phyloP scores from a whole-genome alignment of 2,888 invertebrate species.

The Cartodere bifasciata region DNA sequence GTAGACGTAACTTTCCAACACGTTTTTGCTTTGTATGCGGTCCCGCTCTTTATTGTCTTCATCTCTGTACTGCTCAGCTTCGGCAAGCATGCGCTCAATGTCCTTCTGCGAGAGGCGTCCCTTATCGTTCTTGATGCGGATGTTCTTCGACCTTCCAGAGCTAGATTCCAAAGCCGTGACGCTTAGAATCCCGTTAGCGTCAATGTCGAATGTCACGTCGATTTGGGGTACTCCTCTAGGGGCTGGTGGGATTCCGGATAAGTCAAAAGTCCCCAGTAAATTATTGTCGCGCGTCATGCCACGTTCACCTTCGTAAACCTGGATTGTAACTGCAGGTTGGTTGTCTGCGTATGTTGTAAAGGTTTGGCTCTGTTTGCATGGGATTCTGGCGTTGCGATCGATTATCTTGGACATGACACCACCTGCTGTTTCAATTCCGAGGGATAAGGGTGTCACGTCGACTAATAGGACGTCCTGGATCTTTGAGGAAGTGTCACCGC shows the following conservation, averaged over 20 bases:
- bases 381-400: conserved; percentile 55
- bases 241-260: conserved; percentile 42
- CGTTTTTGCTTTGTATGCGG: conserved; percentile 56
- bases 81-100: conserved; percentile 66
- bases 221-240: conserved; percentile 41
- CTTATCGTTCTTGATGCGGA: conserved; percentile 74
- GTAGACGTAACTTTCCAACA: conserved; percentile 58
- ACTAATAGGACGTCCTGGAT: conserved; percentile 47
- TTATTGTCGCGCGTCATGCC: conserved; percentile 92
- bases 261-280: conserved; percentile 52
- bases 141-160: conserved; percentile 55
- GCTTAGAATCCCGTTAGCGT: conserved; percentile 60
- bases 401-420: conserved; percentile 50
- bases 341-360: conserved; percentile 73
- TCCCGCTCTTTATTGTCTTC: conserved; percentile 60
- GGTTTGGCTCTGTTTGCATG: conserved; percentile 55
- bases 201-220: conserved; percentile 55
- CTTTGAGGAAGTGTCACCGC: conserved; percentile 45
- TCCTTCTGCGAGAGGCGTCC: conserved; percentile 70
- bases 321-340: conserved; percentile 57
- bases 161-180: conserved; percentile 41
- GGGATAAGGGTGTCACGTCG: conserved; percentile 40
- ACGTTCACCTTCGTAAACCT: conserved; percentile 79
- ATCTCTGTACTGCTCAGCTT: conserved; percentile 52
- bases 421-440: conserved; percentile 41